Conservation (phyloP, 2,113 vertebrate genomes). For the Cariama cristata region DNA sequence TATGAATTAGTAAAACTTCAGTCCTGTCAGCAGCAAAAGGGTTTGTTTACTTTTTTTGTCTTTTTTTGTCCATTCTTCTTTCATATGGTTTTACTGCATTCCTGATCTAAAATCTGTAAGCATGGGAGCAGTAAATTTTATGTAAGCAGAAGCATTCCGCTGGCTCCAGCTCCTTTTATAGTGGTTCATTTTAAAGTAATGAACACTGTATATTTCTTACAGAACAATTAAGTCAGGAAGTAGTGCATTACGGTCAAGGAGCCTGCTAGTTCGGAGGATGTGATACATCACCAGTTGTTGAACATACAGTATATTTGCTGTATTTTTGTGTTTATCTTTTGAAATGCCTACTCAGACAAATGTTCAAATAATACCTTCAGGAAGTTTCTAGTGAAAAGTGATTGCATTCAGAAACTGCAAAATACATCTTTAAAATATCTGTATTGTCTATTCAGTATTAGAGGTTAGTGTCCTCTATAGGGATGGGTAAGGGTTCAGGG, state of each 20-base stretch:
- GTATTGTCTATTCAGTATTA: background rate
- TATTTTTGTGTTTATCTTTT: background rate
- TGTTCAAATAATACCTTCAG: background rate
- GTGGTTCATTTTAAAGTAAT: background rate
- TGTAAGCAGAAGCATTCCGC: background rate
- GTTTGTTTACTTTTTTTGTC: accelerated
- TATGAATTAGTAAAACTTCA: background rate
- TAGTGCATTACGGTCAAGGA: background rate
- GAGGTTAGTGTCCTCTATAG: background rate
- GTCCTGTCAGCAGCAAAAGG: background rate
- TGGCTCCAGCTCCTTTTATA: background rate
- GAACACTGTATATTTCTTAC: background rate
- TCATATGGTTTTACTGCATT: background rate
- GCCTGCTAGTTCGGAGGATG: background rate
- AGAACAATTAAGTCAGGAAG: background rate
- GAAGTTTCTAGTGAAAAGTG: background rate
- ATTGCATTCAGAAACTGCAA: background rate
- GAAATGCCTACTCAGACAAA: background rate
- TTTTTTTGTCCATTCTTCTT: background rate
- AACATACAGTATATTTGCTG: background rate
- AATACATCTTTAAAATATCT: background rate
- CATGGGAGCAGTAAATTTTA: background rate
- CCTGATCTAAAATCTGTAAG: background rate
- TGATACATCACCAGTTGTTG: background rate
- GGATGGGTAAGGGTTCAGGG: background rate